Evolutionary conservation across 2,888 invertebrate species (phyloP).

Genomic region (Aricia artaxerxes): DNA sequence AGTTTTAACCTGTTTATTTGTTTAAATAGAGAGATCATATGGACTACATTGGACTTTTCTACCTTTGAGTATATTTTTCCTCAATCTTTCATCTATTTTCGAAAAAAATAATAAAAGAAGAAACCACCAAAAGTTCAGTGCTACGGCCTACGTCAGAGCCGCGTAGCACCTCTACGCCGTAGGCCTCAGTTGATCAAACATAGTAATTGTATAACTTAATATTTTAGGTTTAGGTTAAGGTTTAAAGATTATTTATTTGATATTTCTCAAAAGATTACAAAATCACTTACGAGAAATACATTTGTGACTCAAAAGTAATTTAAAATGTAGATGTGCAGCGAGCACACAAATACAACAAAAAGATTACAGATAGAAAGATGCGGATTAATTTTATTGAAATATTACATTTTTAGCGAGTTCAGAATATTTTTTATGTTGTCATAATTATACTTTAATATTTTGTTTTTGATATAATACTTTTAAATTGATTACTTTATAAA

Average conservation of each 20-base stretch:
- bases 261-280: too few relatives aligned
- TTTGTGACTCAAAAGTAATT: too few relatives aligned
- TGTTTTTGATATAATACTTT: background rate
- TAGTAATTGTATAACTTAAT: too few relatives aligned
- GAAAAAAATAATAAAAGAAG: background rate
- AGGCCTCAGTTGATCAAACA: background rate
- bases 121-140: background rate
- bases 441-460: background rate
- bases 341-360: too few relatives aligned
- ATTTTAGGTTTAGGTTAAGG: too few relatives aligned
- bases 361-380: too few relatives aligned
- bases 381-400: too few relatives aligned
- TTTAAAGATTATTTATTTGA: too few relatives aligned
- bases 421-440: background rate
- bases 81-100: background rate
- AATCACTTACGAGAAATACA: too few relatives aligned
- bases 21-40: background rate
- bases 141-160: background rate
- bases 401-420: background rate
- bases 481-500: too few relatives aligned
- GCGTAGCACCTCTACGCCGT: background rate
- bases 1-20: background rate
- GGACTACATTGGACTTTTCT: conserved; percentile 5
- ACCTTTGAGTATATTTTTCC: background rate
- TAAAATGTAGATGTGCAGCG: too few relatives aligned